Evolutionary conservation across 1,140 invertebrate species (phyloP).

Genomic region (Drosophila sulfurigaster): DNA sequence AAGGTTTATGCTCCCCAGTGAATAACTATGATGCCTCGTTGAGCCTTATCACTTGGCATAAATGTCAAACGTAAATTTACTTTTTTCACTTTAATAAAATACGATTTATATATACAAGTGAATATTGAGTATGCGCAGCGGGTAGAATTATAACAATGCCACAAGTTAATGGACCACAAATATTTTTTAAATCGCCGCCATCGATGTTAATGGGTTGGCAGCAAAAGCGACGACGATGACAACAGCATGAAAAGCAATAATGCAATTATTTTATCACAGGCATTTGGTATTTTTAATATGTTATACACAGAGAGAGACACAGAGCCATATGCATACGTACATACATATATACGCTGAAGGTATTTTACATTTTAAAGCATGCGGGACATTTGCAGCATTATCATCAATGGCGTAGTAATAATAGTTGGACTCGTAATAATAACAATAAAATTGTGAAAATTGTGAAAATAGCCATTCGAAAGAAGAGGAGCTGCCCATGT

Average conservation of each 20-base stretch:
- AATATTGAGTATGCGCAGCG: constrained; percentile 30
- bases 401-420: constrained; percentile 74
- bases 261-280: constrained; percentile 68
- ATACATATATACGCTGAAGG: constrained; percentile 1
- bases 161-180: constrained; percentile 63
- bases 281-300: constrained; percentile 34
- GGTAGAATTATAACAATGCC: constrained; percentile 49
- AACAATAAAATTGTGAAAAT: constrained; percentile 76
- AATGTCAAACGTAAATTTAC: constrained; percentile 22
- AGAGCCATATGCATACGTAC: constrained; percentile 12
- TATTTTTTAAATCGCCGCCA: constrained; percentile 41
- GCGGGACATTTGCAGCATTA: constrained; percentile 29
- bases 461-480: constrained; percentile 62
- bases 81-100: constrained; percentile 32
- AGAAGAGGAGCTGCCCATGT: constrained; percentile 16
- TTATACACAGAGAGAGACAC: neutral
- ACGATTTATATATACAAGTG: constrained; percentile 7
- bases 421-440: constrained; percentile 68
- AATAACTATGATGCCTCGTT: neutral
- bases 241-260: constrained; percentile 58
- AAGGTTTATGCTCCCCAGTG: neutral
- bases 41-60: neutral
- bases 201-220: constrained; percentile 31
- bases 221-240: constrained; percentile 16
- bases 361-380: constrained; percentile 28